Evolutionary conservation across 92 coral and sea anemone genomes (phyloP), one percentile per base, ranked within the genome.

Genomic region (Parazoanthus swiftii): DNA sequence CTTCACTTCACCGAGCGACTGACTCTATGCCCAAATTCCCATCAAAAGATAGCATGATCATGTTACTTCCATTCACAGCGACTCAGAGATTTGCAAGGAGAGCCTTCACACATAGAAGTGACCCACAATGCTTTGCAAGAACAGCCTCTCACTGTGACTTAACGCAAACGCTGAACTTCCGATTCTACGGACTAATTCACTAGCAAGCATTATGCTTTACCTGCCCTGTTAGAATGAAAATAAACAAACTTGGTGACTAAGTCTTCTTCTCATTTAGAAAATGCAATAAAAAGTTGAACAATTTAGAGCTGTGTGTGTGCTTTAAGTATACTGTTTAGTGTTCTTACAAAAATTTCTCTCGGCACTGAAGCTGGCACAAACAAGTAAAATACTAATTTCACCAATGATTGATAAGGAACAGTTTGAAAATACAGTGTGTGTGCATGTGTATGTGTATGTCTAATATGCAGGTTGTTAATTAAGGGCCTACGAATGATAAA

Each of bases 181-280:
- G 77, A 84, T 84, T 84, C 35, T 84, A 68, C 21, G 87, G 79
- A 84, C 59, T 84, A 70, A 84, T 43, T 84, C 87, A 84, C 63
- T 84, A 84, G 87, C 87, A 71, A 84, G 87, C 77, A 84, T 84
- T 68, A 84, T 8, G 85, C 79, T 88, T 81, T 89, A 89, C 67
- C 87, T 81, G 89, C 94, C 94, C 94, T 92, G 94, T 86, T 83
- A 82, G 89, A 82, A 88, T 92, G 94, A 92, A 92, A 82, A 88
- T 81, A 88, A 74, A 80, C 66, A 80, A 67, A 82, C 85, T 88
- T 71, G 66, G 85, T 66, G 50, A 68, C 80, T 72, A 77, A 81
- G 51, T 81, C n/a, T 88, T 84, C 87, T 54, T 68, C 50, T 80
- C 20, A 56, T 36, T 23, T 35, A 58, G 65, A 80, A 35, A 0